Evolutionary conservation across 2,797 vertebrate species (phyloP).

Genomic region (Aulostomus chinensis): DNA sequence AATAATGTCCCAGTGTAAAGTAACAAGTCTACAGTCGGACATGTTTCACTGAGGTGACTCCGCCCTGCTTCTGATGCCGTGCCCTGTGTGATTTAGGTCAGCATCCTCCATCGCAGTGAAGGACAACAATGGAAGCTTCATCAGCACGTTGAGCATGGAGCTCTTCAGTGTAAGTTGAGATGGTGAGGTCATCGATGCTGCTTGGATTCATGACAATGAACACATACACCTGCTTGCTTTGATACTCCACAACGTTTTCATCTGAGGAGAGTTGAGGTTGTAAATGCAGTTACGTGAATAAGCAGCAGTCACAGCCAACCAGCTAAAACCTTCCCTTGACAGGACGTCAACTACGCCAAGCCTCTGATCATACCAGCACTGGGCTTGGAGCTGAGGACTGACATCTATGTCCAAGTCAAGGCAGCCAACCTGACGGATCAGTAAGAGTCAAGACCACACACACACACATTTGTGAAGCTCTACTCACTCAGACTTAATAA

Average conservation of each 20-base stretch:
- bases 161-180: conserved; percentile 68
- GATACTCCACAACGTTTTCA: no score
- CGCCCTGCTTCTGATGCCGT: conserved; percentile 4
- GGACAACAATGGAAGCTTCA: conserved; percentile 84
- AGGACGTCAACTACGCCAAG: conserved; percentile 54
- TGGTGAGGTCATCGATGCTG: no score
- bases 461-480: not conserved
- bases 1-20: not conserved
- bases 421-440: conserved; percentile 80
- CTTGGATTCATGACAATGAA: no score
- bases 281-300: no score
- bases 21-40: not conserved
- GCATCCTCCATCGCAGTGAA: conserved; percentile 73
- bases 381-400: conserved; percentile 74
- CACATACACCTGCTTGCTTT: no score
- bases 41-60: not conserved
- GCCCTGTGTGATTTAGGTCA: conserved; percentile 55
- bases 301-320: no score
- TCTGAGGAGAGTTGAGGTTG: no score
- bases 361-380: conserved; percentile 60
- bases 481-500: not conserved
- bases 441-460: no score
- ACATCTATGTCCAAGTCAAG: conserved; percentile 77
- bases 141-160: conserved; percentile 79
- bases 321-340: no score